Base-by-base conservation (phyloP, 2,888 invertebrate genomes). In the Agelastica alni region DNA sequence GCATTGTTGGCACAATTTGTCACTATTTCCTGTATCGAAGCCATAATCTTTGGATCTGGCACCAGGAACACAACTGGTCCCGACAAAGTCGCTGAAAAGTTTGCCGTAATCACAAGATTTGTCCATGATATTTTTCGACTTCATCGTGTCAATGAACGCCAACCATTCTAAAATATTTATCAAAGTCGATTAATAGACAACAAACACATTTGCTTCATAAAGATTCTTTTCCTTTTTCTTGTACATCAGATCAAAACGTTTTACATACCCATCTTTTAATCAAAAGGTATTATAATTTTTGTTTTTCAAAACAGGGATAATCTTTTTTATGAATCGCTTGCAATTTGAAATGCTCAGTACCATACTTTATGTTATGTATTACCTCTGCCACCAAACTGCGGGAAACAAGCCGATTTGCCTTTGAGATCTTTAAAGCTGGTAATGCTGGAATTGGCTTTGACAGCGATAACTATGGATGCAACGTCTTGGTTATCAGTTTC, bases 381-480 rank as follows among this genome's bases (percentile, higher is more conserved):
- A 85, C 85, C 82, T 47, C 86, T 82, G 26, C 86, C 86, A 1
- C 85, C 84, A 61, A 80, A 87, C 66, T 85, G 84, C 0, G 87
- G 85, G 75, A 88, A 83, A 70, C 87, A 88, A 0, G 84, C 85
- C 16, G 75, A 79, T 59, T 77, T 81, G 1, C 75, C 79, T 30
- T 80, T 76, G 2, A 88, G 67, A 68, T 83, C 82, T 56, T 79
- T 78, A 59, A 86, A 82, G 17, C 78, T 76, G 0, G 77, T 79
- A 44, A 83, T 77, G 34, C 66, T 64, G 14, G 73, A 66, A n/a
- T 64, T 58, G n/a, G 69, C 57, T 10, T 65, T 59, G 1, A 86
- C 74, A 10, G 85, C 78, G 0, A 85, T 82, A 0, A 83, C 76
- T 0, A 84, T 76, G 9, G 81, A 79, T 7, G 83, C 80, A 0